Percentiles rank a stretch among this genome's conserved stretches.
Conservation (phyloP, 1,140 invertebrate species). For the Drosophila malerkotliana region DNA sequence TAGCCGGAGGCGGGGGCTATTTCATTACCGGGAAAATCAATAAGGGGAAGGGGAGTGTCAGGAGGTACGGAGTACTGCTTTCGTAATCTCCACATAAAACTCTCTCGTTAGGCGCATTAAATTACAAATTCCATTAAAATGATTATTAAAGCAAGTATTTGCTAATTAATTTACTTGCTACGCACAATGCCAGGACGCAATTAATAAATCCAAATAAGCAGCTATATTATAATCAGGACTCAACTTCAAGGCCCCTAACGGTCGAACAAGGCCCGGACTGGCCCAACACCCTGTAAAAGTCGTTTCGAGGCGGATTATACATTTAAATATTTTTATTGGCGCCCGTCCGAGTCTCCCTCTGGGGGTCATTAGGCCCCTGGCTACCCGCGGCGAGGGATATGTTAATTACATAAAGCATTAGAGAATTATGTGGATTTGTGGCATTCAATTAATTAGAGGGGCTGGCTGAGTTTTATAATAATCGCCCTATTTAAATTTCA, state of each 20-base stretch:
- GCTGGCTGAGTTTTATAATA: constrained; percentile 3
- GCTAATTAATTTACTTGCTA: constrained; percentile 83
- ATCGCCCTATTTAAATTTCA: too few relatives aligned
- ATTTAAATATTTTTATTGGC: constrained; percentile 31
- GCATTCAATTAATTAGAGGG: neutral
- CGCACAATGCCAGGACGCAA: constrained; percentile 70
- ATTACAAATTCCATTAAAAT: constrained; percentile 84
- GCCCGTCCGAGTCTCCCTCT: neutral
- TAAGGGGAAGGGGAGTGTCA: constrained; percentile 17
- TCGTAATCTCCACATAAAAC: constrained; percentile 79
- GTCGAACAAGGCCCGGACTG: neutral
- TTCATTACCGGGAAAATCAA: constrained; percentile 64
- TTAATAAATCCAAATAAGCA: constrained; percentile 81
- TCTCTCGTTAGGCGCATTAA: constrained; percentile 81
- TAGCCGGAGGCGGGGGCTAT: constrained; percentile 1
- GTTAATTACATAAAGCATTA: constrained; percentile 33
- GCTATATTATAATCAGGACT: constrained; percentile 45
- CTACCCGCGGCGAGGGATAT: neutral
- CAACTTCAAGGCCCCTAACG: neutral
- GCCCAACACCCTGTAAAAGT: constrained; percentile 54
- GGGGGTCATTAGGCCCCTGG: constrained; percentile 29
- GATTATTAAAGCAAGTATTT: constrained; percentile 81
- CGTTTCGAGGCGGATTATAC: constrained; percentile 21
- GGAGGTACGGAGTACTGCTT: neutral
- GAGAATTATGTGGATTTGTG: constrained; percentile 14